These are phyloP conservation scores for Syndactyla subalaris DNA, from an alignment of 2,797 vertebrate species.

Conservation along the genomic window DNA sequence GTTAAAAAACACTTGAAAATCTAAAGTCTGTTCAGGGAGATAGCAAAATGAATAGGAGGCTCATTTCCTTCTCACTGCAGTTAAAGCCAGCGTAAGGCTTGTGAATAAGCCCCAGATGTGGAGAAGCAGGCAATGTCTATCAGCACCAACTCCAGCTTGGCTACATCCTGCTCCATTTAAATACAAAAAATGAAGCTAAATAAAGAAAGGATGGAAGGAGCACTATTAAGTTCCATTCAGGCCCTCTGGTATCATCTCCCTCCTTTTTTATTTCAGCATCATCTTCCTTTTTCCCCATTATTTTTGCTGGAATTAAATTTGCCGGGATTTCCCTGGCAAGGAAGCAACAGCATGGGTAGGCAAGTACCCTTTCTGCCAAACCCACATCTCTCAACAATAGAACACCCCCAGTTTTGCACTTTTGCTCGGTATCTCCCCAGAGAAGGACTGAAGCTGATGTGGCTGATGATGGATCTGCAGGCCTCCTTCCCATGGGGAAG, in stretches of 20 bases:
- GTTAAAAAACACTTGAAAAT: conserved; percentile 8
- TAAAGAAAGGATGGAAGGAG: conserved; percentile 30
- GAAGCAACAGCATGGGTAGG: neutral
- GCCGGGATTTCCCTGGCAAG: neutral
- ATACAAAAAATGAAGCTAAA: conserved; percentile 56
- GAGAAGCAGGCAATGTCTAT: conserved; percentile 64
- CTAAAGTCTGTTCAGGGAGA: conserved; percentile 23
- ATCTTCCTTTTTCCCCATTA: conserved; percentile 1
- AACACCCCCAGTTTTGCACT: neutral
- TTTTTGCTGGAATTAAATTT: conserved; percentile 41
- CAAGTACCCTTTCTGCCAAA: neutral
- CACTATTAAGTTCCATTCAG: conserved; percentile 16
- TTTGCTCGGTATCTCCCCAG: neutral
- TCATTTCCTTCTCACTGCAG: conserved; percentile 35
- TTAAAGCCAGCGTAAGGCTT: neutral
- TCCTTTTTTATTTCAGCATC: conserved; percentile 8
- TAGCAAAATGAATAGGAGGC: conserved; percentile 46
- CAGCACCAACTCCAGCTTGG: conserved; percentile 57
- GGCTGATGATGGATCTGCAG: neutral
- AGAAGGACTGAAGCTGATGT: neutral
- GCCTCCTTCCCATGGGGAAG: neutral
- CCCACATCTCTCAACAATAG: neutral
- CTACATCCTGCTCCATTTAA: conserved; percentile 59
- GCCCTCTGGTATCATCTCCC: neutral
- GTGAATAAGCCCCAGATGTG: conserved; percentile 18